These are phyloP conservation scores for Patella ulyssiponensis DNA, from an alignment of 2,888 invertebrate genomes.

Conservation along the genomic window DNA sequence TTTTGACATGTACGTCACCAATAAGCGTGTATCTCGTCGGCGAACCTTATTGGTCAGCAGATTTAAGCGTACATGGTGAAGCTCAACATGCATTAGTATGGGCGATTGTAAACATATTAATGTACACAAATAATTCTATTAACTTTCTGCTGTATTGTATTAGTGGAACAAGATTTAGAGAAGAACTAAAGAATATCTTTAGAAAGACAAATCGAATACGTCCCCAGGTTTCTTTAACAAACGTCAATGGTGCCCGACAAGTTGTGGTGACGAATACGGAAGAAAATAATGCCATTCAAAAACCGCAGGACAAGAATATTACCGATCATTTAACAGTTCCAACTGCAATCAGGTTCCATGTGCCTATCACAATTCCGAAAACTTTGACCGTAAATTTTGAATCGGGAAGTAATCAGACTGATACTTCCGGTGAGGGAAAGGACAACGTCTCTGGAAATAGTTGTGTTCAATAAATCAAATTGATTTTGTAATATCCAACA, in stretches of 20 bases:
- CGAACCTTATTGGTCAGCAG: constrained; percentile 34
- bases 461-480: no score
- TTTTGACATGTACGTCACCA: constrained; percentile 50
- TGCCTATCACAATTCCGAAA: no score
- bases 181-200: constrained; percentile 46
- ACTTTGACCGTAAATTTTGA: no score
- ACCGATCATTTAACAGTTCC: no score
- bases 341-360: no score
- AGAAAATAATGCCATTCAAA: no score
- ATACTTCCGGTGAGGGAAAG: no score
- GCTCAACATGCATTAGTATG: constrained; percentile 42
- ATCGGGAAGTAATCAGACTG: no score
- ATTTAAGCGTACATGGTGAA: not conserved
- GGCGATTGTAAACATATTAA: constrained; percentile 53
- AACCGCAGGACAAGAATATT: no score
- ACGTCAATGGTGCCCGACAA: not conserved
- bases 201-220: constrained; percentile 23
- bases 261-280: no score
- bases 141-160: constrained; percentile 61
- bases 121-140: constrained; percentile 59
- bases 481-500: no score
- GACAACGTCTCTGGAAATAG: no score
- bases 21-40: constrained; percentile 50
- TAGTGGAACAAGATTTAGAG: constrained; percentile 56
- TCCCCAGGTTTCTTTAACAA: constrained; percentile 5